Evolutionary conservation across 2,888 invertebrate species (phyloP), one percentile per base, ranked within the genome.

Genomic region (Cephus spinipes): DNA sequence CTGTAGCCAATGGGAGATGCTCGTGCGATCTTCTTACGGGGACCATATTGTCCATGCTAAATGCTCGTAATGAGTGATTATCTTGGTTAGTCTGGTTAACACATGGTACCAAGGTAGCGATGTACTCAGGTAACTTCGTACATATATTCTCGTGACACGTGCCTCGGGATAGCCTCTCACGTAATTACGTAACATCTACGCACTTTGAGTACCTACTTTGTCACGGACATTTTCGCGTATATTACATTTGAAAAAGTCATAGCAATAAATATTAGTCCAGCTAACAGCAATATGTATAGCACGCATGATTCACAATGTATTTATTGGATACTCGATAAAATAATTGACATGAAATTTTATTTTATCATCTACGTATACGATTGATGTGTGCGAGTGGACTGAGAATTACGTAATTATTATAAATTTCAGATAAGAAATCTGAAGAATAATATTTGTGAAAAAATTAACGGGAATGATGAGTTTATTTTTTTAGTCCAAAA

Each of bases 51-150:
- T 78, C 78, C 82, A 82, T 88, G 90, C 89, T 91, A 91, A 91
- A 89, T 84, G 86, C 85, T 87, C 85, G 90, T 91, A 91, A 91
- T 88, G 88, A 91, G 87, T 88, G 87, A 91, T 91, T 91, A 91
- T 89, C 89, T 90, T 85, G 87, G 89, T 91, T 91, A 91, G 90
- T 81, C 87, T 89, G 88, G 87, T 91, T 91, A 91, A 90, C 91
- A 89, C 89, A 86, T 86, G 86, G 83, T 83, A 82, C 86, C 87
- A 87, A 88, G 89, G 86, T 85, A 85, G 85, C 82, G 83, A 71
- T 15, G 55, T 55, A 23, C 55, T 55, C 55, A 23, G 55, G 55
- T 55, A 55, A 55, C 55, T 55, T 55, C 23, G 23, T 55, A 23
- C 55, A 23, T 55, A 2, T 55, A 55, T 55, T 55, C 23, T 23